phyloP scores from a whole-genome alignment of 2,797 vertebrate genomes.

The Peromyscus attwateri region DNA sequence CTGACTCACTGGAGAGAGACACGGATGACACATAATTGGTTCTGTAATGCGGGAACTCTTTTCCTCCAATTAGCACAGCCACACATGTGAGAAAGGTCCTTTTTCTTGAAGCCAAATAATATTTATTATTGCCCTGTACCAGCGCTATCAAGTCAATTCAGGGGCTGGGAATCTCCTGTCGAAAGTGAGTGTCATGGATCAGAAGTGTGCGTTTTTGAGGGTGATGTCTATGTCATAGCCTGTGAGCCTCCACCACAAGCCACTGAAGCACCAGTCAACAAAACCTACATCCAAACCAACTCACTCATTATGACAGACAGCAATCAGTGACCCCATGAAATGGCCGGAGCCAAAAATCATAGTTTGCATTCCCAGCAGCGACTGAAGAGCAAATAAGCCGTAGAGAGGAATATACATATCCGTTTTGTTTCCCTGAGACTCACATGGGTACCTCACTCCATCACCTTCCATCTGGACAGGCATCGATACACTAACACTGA shows the following conservation, averaged over 20 bases:
- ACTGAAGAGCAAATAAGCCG: constrained; percentile 61
- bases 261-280: constrained; percentile 61
- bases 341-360: constrained; percentile 72
- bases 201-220: constrained; percentile 66
- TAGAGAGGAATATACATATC: constrained; percentile 9
- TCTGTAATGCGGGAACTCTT: constrained; percentile 73
- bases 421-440: constrained; percentile 7
- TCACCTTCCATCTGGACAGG: not conserved
- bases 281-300: constrained; percentile 72
- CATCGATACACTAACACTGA: constrained; percentile 34
- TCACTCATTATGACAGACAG: constrained; percentile 74
- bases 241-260: constrained; percentile 45
- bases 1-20: constrained; percentile 76
- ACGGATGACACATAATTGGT: constrained; percentile 72
- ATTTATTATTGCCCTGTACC: constrained; percentile 72
- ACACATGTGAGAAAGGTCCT: constrained; percentile 79
- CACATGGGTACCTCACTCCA: not conserved
- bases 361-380: constrained; percentile 73
- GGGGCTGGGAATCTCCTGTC: constrained; percentile 64
- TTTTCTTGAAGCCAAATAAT: constrained; percentile 81
- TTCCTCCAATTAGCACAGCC: constrained; percentile 78
- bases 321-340: constrained; percentile 76
- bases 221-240: not conserved
- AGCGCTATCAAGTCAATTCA: constrained; percentile 69
- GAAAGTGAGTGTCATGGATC: constrained; percentile 67